Conservation (phyloP, 1,140 invertebrate genomes). For the Drosophila kanapiae region DNA sequence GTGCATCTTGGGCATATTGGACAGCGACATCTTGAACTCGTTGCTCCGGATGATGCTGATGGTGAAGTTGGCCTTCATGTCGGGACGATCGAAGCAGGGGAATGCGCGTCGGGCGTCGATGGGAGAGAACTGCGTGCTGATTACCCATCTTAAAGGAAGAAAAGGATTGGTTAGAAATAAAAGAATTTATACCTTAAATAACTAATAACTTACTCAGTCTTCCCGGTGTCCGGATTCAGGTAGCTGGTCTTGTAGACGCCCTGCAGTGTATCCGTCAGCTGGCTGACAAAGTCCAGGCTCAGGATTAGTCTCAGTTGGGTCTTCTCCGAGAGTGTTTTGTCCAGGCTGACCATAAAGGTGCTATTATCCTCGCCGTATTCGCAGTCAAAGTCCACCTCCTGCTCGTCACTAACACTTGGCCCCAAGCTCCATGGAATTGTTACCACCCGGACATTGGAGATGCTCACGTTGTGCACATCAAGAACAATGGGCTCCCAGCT, state of each 20-base stretch:
- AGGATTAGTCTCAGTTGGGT: conserved; percentile 78
- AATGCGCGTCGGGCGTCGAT: conserved; percentile 94
- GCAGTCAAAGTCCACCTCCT: conserved; percentile 76
- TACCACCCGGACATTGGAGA: conserved; percentile 76
- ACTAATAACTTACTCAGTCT: conserved; percentile 88
- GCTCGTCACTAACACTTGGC: conserved; percentile 43
- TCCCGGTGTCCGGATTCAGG: conserved; percentile 86
- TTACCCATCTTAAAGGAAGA: conserved; percentile 87
- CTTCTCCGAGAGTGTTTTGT: conserved; percentile 47
- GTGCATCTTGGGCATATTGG: conserved; percentile 87
- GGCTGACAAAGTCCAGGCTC: conserved; percentile 88
- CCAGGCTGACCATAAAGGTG: conserved; percentile 70
- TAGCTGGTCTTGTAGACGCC: conserved; percentile 94
- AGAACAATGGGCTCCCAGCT: conserved; percentile 79
- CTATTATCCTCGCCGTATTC: conserved; percentile 76
- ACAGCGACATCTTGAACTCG: conserved; percentile 88
- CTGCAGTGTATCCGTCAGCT: conserved; percentile 88
- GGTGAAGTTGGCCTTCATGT: conserved; percentile 92
- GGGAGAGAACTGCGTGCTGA: conserved; percentile 92
- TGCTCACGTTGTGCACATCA: conserved; percentile 80
- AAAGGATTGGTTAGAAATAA: no score
- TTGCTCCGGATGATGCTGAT: conserved; percentile 88
- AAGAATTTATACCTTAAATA: rapidly evolving
- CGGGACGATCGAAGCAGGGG: conserved; percentile 95
- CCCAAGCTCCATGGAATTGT: not conserved